phyloP scores from a whole-genome alignment of 2,113 vertebrate species.

The Malurus elegans region DNA sequence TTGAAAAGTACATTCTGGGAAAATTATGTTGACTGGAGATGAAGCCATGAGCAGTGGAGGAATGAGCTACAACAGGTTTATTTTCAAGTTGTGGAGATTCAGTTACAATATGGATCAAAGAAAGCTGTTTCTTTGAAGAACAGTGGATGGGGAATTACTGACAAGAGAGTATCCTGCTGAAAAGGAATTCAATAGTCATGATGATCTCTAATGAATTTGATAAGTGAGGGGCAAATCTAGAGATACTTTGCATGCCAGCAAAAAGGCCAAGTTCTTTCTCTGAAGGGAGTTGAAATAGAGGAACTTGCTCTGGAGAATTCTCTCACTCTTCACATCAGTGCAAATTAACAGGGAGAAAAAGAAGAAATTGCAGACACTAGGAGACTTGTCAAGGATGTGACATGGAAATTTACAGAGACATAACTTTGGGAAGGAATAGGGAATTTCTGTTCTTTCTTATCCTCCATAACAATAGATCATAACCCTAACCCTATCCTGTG shows the following conservation, averaged over 20 bases:
- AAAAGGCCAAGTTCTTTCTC: neutral
- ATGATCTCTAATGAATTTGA: constrained; percentile 4
- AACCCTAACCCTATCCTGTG: neutral
- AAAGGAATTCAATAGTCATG: neutral
- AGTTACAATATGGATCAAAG: constrained; percentile 25
- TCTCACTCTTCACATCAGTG: neutral
- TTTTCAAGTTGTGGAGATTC: neutral
- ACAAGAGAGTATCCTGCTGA: neutral
- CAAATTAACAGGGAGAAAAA: neutral
- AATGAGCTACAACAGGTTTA: constrained; percentile 1
- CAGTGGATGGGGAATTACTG: neutral
- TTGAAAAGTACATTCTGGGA: neutral
- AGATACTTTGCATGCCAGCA: neutral
- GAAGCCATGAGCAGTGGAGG: neutral
- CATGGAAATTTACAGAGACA: neutral
- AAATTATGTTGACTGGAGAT: neutral
- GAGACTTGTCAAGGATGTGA: neutral
- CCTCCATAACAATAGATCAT: neutral
- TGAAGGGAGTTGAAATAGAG: neutral
- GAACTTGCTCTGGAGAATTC: neutral
- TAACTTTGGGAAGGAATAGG: neutral
- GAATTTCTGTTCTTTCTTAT: neutral
- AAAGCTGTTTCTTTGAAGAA: constrained; percentile 20
- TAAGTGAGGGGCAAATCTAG: neutral
- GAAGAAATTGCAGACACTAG: neutral